Evolutionary conservation across 2,888 invertebrate genomes (phyloP).

Genomic region (Labia minor): DNA sequence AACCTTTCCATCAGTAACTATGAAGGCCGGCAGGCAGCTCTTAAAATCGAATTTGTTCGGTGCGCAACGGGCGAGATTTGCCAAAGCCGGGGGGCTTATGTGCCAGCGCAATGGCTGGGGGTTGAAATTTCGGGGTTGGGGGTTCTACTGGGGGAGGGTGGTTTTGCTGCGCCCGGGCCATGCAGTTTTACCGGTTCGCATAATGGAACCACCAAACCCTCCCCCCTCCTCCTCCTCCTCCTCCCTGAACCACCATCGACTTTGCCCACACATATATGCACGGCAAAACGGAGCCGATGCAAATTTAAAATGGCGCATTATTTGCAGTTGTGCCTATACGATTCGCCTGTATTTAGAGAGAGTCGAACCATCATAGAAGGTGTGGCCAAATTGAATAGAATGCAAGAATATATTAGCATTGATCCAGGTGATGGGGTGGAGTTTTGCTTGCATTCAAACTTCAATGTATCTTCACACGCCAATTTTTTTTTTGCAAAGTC

Average conservation of each 20-base stretch:
- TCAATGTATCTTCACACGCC: background rate
- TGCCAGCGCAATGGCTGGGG: background rate
- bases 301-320: slow-evolving; percentile 13
- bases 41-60: slow-evolving; percentile 13
- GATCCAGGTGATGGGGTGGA: background rate
- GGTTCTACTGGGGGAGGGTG: background rate
- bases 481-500: background rate
- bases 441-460: background rate
- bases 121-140: background rate
- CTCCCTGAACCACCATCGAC: background rate
- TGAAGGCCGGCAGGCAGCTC: slow-evolving; percentile 13
- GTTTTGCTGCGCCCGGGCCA: slow-evolving; percentile 5
- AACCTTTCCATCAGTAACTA: slow-evolving; percentile 13
- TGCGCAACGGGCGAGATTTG: background rate
- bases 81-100: background rate
- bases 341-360: background rate
- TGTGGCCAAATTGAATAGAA: slow-evolving; percentile 13
- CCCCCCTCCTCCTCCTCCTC: background rate
- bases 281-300: slow-evolving; percentile 8
- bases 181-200: slow-evolving; percentile 13
- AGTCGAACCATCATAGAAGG: background rate
- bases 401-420: slow-evolving; percentile 13
- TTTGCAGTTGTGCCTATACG: slow-evolving; percentile 13
- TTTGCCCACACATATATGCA: slow-evolving; percentile 13
- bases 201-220: background rate